These are phyloP conservation scores for Cassiopea xamachana DNA, from an alignment of 30 jellyfish, hydroid and myxozoan genomes.

Conservation along the genomic window DNA sequence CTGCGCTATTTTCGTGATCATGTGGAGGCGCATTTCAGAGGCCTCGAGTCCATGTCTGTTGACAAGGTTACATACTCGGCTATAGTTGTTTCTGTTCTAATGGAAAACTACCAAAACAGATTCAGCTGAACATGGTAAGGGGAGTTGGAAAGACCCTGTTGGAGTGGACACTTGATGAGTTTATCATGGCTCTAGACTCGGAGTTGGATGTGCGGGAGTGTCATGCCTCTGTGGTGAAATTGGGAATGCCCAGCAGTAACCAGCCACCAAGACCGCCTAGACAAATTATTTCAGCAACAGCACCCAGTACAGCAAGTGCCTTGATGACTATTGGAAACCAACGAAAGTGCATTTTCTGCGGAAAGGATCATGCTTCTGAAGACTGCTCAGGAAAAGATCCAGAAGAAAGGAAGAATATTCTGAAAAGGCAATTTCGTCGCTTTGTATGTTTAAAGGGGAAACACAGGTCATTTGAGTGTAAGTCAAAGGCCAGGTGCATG, in stretches of 20 bases:
- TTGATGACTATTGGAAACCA: neutral
- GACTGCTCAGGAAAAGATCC: conserved; percentile 4
- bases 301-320: neutral
- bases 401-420: conserved; percentile 31
- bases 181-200: neutral
- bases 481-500: conserved; percentile 12
- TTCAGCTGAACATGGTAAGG: conserved; percentile 9
- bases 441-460: conserved; percentile 18
- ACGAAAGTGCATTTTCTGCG: conserved; percentile 1
- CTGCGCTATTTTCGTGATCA: conserved; percentile 17
- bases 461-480: conserved; percentile 38
- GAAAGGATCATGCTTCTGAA: neutral
- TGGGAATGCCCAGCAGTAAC: neutral
- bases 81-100: conserved; percentile 20
- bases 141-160: neutral
- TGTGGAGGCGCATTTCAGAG: conserved; percentile 21
- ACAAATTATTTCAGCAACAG: neutral
- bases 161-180: conserved; percentile 41
- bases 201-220: conserved; percentile 35
- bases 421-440: neutral
- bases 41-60: conserved; percentile 17
- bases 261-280: neutral
- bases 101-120: conserved; percentile 25
- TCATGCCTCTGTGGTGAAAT: conserved; percentile 4
- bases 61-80: conserved; percentile 21